Percentiles rank a stretch among this genome's conserved stretches.
These are phyloP conservation scores for Scatophagus argus DNA, from an alignment of 2,113 vertebrate species.

Conservation along the genomic window DNA sequence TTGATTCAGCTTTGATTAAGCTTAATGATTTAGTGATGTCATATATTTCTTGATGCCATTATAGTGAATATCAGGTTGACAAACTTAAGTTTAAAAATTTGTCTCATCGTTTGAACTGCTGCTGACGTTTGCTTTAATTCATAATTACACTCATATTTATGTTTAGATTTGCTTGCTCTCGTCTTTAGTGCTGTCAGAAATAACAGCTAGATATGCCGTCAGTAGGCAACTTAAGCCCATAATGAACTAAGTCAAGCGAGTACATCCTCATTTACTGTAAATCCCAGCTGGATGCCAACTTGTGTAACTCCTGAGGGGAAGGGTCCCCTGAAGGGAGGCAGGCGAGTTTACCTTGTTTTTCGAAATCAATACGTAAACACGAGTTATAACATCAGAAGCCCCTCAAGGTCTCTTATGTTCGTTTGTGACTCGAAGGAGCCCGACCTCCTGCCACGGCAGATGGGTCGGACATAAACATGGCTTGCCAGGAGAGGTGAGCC, in stretches of 20 bases:
- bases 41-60: not conserved
- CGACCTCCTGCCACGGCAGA: conserved; percentile 44
- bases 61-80: not conserved
- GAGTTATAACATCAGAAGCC: not conserved
- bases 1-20: not conserved
- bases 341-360: conserved; percentile 1
- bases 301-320: conserved; percentile 52
- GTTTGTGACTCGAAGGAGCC: conserved; percentile 4
- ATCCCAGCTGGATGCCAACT: conserved; percentile 44
- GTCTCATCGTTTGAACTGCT: not conserved
- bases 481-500: not conserved
- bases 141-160: not conserved
- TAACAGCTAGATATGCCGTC: not conserved
- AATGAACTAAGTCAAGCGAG: conserved; percentile 28
- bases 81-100: not conserved
- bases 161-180: not conserved
- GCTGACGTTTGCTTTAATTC: not conserved
- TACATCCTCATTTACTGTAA: conserved; percentile 50
- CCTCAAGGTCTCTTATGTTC: not conserved
- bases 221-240: conserved; percentile 43
- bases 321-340: not conserved
- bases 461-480: conserved; percentile 20
- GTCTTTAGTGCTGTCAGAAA: not conserved
- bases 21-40: not conserved
- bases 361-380: not conserved